Evolutionary conservation across 2,113 vertebrate species (phyloP), one percentile per base, ranked within the genome.

Genomic region (Gymnorhina tibicen): DNA sequence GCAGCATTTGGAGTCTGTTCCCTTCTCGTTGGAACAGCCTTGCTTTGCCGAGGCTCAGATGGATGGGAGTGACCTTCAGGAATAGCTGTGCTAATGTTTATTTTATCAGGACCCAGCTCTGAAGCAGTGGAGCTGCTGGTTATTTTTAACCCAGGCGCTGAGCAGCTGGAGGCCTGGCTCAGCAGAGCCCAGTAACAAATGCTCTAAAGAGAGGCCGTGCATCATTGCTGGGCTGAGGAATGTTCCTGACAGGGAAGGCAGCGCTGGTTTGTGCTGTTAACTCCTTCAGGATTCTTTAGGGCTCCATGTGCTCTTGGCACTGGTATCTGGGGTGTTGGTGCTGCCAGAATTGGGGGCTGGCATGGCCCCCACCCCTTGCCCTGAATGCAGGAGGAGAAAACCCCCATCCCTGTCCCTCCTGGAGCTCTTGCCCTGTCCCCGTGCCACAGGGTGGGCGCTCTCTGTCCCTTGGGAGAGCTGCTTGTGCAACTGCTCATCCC

Each of bases 51-150:
- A 56, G 85, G 35, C 79, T 76, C 73, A 72, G 93, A 89, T 88
- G 82, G 85, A 94, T 94, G 94, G 55, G 50, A 78, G 87, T 92
- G 95, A 93, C 95, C 96, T 96, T 96, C 96, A 93, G 93, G 39
- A 88, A 84, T 35, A 91, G 79, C 93, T 87, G 75, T 42, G 92
- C 93, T 95, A 64, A 81, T 84, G 93, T 91, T 95, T 96, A 79
- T 94, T 97, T 95, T 94, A 93, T 81, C 95, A 92, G 88, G 94
- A 28, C 89, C 87, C 62, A 17, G 94, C 95, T 85, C 76, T 1
- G 11, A 87, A 87, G 76, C 63, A 26, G 73, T 1, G 28, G 76
- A 84, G 87, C 89, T 87, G 91, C 53, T 4, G 46, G 89, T 84
- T 97, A 94, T 97, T 97, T 97, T 97, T 96, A 94, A 95, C 59